These are phyloP conservation scores for Vulpes lagopus DNA, from an alignment of 2,113 vertebrate genomes.

Conservation along the genomic window DNA sequence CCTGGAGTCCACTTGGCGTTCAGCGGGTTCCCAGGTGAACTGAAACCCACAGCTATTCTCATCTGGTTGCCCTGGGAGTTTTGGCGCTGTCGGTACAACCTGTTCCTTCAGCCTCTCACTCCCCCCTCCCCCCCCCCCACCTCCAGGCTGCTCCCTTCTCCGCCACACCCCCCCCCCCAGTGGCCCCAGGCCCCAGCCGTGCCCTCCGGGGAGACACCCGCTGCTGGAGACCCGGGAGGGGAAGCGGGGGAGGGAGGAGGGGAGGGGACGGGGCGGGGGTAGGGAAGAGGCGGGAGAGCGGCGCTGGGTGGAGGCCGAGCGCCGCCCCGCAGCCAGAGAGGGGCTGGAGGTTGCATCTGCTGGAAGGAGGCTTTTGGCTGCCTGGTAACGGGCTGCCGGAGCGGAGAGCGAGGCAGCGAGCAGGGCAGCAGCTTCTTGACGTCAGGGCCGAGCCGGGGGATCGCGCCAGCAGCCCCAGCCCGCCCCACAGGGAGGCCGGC, in stretches of 20 bases:
- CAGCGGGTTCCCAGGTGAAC: constrained; percentile 70
- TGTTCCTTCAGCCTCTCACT: constrained; percentile 51
- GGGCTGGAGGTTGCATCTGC: constrained; percentile 74
- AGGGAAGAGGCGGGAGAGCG: neutral
- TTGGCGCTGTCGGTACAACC: constrained; percentile 61
- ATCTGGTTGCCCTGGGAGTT: constrained; percentile 69
- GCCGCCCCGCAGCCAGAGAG: constrained; percentile 33
- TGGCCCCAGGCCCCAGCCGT: constrained; percentile 9
- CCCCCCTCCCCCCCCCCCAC: neutral
- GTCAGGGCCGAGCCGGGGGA: constrained; percentile 70
- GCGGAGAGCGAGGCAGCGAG: constrained; percentile 30
- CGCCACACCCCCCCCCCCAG: neutral
- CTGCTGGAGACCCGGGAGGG: neutral
- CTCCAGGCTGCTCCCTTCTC: neutral
- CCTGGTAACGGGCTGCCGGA: constrained; percentile 79
- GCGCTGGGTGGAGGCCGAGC: constrained; percentile 45
- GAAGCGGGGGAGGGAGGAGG: neutral
- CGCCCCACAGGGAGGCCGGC: neutral
- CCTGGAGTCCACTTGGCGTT: neutral
- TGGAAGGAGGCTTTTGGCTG: constrained; percentile 73
- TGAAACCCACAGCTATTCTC: constrained; percentile 59
- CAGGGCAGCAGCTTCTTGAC: constrained; percentile 73
- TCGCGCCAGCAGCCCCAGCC: constrained; percentile 32
- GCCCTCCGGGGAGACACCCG: constrained; percentile 5
- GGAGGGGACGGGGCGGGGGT: neutral